These are phyloP conservation scores for Microctonus brassicae DNA, from an alignment of 2,888 invertebrate genomes.

Conservation along the genomic window DNA sequence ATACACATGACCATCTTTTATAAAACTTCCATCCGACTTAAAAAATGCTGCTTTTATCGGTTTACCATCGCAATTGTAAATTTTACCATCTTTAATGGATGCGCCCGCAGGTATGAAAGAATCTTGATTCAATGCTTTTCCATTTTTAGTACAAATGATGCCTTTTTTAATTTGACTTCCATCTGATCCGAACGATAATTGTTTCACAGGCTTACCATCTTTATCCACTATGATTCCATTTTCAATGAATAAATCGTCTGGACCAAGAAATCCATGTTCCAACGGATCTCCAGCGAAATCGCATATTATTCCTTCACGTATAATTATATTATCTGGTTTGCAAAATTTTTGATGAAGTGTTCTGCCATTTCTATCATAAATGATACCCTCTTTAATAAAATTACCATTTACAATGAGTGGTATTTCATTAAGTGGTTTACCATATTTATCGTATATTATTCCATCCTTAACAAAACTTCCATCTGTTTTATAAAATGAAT, in stretches of 20 bases:
- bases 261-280: constrained; percentile 56
- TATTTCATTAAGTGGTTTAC: constrained; percentile 59
- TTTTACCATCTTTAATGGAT: constrained; percentile 61
- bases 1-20: constrained; percentile 62
- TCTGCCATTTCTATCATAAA: constrained; percentile 55
- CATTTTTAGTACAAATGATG: constrained; percentile 56
- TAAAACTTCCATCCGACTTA: constrained; percentile 63
- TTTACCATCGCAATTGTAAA: constrained; percentile 62
- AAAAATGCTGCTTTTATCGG: constrained; percentile 61
- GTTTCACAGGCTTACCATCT: constrained; percentile 62
- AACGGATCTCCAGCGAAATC: constrained; percentile 53
- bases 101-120: constrained; percentile 63
- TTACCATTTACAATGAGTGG: constrained; percentile 61
- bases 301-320: constrained; percentile 61
- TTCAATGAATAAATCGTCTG: constrained; percentile 58
- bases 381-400: constrained; percentile 59
- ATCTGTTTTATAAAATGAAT: constrained; percentile 63
- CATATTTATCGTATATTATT: constrained; percentile 58
- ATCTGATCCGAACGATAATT: constrained; percentile 61
- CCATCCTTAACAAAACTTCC: constrained; percentile 65
- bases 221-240: constrained; percentile 58
- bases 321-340: constrained; percentile 57
- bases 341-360: constrained; percentile 61
- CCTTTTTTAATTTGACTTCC: constrained; percentile 61
- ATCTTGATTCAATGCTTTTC: constrained; percentile 62